A percentile compares a stretch with the other conserved stretches of the same genome.
Evolutionary conservation across 1,140 invertebrate species (phyloP).

Genomic region (Philotrypesis tridentata): DNA sequence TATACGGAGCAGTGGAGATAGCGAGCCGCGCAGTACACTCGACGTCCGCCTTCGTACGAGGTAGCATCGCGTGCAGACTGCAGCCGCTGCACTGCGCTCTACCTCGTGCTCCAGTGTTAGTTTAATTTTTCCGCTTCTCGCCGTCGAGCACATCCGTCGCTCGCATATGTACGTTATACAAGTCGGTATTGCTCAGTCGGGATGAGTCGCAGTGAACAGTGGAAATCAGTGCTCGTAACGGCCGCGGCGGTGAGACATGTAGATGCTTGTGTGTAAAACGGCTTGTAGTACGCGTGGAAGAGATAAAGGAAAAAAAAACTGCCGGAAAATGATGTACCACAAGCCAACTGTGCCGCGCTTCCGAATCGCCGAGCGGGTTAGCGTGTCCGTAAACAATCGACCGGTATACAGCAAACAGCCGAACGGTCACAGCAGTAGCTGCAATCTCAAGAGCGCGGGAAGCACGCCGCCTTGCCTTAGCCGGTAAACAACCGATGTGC

Average conservation of each 20-base stretch:
- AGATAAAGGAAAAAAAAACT: no score
- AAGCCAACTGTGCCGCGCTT: conserved; percentile 72
- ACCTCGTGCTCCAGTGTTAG: background rate
- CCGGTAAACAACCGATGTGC: conserved; percentile 69
- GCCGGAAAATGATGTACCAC: conserved; percentile 72
- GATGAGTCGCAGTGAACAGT: background rate
- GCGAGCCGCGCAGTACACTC: conserved; percentile 10
- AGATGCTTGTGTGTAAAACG: background rate
- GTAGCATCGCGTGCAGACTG: conserved; percentile 15
- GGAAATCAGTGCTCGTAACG: background rate
- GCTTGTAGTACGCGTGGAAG: background rate
- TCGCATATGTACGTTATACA: background rate
- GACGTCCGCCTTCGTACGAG: conserved; percentile 26
- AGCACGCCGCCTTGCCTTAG: conserved; percentile 65
- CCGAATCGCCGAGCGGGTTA: conserved; percentile 69
- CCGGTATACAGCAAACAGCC: conserved; percentile 59
- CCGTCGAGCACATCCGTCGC: background rate
- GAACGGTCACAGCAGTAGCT: conserved; percentile 63
- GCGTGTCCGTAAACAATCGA: conserved; percentile 67
- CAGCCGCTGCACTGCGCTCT: background rate
- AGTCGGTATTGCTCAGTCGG: background rate
- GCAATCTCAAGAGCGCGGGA: conserved; percentile 63
- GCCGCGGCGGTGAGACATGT: background rate
- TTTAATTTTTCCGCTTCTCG: background rate
- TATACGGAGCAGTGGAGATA: background rate